Evolutionary conservation across 2,888 invertebrate species (phyloP), one percentile per base, ranked within the genome.

Genomic region (Phaonia tiefii): DNA sequence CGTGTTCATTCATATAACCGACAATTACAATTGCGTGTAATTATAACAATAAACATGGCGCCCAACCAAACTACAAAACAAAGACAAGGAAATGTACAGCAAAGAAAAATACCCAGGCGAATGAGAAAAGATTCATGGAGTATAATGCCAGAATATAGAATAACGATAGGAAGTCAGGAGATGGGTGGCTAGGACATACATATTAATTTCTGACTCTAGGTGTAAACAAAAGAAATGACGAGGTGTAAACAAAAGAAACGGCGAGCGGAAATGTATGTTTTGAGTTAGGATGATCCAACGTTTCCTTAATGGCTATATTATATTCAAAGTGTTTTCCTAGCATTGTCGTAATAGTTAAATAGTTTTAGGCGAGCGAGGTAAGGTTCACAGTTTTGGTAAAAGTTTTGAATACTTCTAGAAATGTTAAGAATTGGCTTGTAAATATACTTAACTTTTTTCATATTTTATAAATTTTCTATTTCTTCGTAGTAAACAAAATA

Each of bases 261-360:
- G 86, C 84, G 83, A 85, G 83, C 88, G 88, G 88, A 88, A 88
- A 84, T 84, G 84, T 84, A 84, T 85, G 88, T 85, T 63, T 88
- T 88, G 85, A 86, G 86, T 87, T 85, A 85, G 86, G 86, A 85
- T 86, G 85, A 86, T 86, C 85, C 85, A 85, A 88, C 87, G 86
- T 88, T 88, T 87, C 86, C 87, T 86, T 88, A 88, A 88, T 87
- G 88, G 87, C 75, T 78, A 67, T 11, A 63, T 31, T 31, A 8
- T 31, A 5, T 31, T 3, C 4, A 31, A 31, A 31, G 22, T 42
- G 42, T 63, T 63, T 22, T 63, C 42, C 22, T 22, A 63, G 42
- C 63, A 42, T 42, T 10, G 0, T 2, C 25, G 25, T 54, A 25
- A 54, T 10, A 22, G 25, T 54, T 46, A 44, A 25, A 54, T 10